phyloP scores from a whole-genome alignment of 1,140 invertebrate genomes.

The Micrasema longulum region DNA sequence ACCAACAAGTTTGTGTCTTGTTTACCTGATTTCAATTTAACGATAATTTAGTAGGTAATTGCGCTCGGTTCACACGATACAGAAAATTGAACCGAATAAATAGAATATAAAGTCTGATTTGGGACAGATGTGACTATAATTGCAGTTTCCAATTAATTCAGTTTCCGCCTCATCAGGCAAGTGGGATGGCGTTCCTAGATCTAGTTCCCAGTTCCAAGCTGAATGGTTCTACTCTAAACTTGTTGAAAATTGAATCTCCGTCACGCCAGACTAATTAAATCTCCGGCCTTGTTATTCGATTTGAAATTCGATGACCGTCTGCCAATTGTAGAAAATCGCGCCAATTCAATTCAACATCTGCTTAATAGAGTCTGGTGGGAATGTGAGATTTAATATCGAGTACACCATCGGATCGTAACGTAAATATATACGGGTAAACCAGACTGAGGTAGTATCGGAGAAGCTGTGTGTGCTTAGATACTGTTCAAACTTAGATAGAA shows the following conservation, averaged over 20 bases:
- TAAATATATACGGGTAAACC: too few species aligned
- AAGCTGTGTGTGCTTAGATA: too few species aligned
- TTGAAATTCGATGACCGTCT: background rate
- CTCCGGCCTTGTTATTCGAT: constrained; percentile 13
- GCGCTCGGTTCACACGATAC: background rate
- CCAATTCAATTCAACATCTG: constrained; percentile 5
- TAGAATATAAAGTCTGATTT: background rate
- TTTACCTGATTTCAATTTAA: background rate
- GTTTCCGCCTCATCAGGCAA: constrained; percentile 32
- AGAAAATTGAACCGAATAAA: background rate
- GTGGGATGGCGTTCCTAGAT: background rate
- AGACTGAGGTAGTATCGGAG: too few species aligned
- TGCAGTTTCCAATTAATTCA: constrained; percentile 29
- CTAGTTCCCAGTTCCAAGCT: background rate
- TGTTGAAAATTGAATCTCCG: background rate
- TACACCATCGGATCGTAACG: too few species aligned
- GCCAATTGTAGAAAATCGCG: constrained; percentile 20
- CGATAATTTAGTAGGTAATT: background rate
- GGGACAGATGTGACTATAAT: constrained; percentile 13
- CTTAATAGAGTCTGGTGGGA: background rate
- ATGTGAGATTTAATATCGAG: too few species aligned
- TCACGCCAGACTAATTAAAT: background rate
- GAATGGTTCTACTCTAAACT: background rate
- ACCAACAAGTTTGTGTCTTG: background rate
- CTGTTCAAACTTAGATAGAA: too few species aligned